These are phyloP conservation scores for Drosophila rufa DNA, from an alignment of 1,140 invertebrate genomes.

Conservation along the genomic window DNA sequence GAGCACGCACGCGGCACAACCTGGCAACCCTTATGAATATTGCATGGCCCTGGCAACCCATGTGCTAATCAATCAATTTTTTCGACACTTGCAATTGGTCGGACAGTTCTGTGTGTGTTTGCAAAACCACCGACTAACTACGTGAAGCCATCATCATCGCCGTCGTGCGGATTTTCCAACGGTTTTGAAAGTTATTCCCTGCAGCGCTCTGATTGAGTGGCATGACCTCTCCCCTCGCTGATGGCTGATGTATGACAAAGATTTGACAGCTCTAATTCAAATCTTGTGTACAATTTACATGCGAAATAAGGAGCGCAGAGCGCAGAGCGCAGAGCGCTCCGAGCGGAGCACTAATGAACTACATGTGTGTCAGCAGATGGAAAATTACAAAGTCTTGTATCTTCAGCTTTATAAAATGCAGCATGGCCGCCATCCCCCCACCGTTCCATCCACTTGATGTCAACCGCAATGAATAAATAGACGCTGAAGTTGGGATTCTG, in stretches of 20 bases:
- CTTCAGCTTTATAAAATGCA: conserved; percentile 54
- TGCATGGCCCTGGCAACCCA: conserved; percentile 53
- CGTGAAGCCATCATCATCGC: conserved; percentile 15
- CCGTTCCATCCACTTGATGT: conserved; percentile 47
- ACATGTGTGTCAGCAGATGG: conserved; percentile 80
- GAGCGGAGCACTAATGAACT: conserved; percentile 67
- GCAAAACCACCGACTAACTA: conserved; percentile 63
- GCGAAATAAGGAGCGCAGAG: conserved; percentile 53
- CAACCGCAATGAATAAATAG: conserved; percentile 68
- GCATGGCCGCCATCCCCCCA: conserved; percentile 3
- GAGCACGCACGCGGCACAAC: conserved; percentile 42
- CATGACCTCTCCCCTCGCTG: conserved; percentile 40
- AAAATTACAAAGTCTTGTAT: conserved; percentile 77
- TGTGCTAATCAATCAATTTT: conserved; percentile 78
- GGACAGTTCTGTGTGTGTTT: conserved; percentile 53
- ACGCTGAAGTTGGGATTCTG: conserved; percentile 16
- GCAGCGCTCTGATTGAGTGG: conserved; percentile 68
- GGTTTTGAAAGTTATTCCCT: conserved; percentile 61
- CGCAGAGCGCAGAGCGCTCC: conserved; percentile 12
- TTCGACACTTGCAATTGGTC: conserved; percentile 43
- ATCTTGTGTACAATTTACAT: conserved; percentile 69
- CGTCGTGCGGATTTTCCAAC: conserved; percentile 36
- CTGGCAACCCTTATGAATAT: conserved; percentile 77
- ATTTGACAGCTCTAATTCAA: conserved; percentile 83
- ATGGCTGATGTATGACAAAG: conserved; percentile 70